Evolutionary conservation across 1,140 invertebrate genomes (phyloP).

Genomic region (Drosophila bocki): DNA sequence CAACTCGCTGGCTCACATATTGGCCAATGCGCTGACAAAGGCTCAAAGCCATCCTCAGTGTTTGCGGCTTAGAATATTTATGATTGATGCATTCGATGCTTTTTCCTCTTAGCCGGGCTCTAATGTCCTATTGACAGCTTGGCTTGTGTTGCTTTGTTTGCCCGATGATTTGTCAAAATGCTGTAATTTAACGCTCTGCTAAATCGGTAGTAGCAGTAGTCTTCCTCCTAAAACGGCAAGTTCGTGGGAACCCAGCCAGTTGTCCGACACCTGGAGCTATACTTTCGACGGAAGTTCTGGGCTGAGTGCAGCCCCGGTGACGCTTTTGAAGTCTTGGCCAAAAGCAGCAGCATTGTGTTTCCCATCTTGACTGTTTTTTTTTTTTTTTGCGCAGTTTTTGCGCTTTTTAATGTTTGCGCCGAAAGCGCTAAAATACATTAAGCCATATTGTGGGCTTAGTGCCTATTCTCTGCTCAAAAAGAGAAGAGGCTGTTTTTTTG

Average conservation of each 20-base stretch:
- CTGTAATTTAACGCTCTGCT: constrained; percentile 54
- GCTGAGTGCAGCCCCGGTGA: constrained; percentile 10
- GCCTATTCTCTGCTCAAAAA: constrained; percentile 5
- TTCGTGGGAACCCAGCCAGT: constrained; percentile 37
- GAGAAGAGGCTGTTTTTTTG: no score
- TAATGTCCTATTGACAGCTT: constrained; percentile 59
- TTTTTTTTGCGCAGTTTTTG: constrained; percentile 7
- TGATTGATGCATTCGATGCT: constrained; percentile 69
- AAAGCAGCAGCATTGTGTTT: constrained; percentile 28
- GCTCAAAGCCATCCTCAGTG: constrained; percentile 49
- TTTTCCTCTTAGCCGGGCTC: constrained; percentile 37
- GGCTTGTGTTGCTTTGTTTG: constrained; percentile 58
- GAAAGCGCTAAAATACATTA: constrained; percentile 70
- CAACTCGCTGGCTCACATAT: neutral
- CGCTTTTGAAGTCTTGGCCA: constrained; percentile 24
- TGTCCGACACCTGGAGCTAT: constrained; percentile 51
- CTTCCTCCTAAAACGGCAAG: neutral
- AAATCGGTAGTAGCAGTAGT: constrained; percentile 31
- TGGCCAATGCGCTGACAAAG: constrained; percentile 26
- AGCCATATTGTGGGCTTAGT: constrained; percentile 52
- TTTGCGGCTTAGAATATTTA: constrained; percentile 75
- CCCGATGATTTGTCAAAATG: constrained; percentile 71
- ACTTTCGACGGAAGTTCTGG: constrained; percentile 18
- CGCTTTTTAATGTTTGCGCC: constrained; percentile 50
- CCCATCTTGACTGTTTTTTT: constrained; percentile 21